Conservation (phyloP, 2,888 invertebrate species). For the Cephus spinipes region DNA sequence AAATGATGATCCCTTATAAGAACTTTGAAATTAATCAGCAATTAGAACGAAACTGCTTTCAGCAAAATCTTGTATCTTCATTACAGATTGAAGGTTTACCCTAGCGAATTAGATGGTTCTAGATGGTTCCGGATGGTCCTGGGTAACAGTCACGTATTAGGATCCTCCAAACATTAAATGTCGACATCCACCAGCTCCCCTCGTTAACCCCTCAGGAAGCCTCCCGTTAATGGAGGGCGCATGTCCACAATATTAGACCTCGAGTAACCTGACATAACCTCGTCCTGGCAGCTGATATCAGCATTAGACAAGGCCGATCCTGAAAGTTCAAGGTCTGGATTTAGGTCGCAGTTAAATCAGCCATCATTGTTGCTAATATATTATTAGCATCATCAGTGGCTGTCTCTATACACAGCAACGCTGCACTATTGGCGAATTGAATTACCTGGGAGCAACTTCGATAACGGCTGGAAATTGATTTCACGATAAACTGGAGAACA, state of each 20-base stretch:
- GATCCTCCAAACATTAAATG: neutral
- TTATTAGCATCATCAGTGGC: neutral
- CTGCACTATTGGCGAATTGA: neutral
- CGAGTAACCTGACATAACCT: neutral
- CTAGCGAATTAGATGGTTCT: too few species aligned
- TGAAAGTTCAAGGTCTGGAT: neutral
- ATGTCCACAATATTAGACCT: neutral
- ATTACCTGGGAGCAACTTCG: neutral
- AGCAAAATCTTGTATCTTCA: neutral
- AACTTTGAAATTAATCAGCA: neutral
- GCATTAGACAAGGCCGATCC: neutral
- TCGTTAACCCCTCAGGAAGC: neutral
- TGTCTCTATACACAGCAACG: neutral
- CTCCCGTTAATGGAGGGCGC: neutral
- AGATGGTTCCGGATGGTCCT: neutral
- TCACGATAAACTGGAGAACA: neutral
- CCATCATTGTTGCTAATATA: neutral
- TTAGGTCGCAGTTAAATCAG: neutral
- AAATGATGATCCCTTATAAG: too few species aligned
- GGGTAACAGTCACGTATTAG: neutral
- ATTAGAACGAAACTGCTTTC: neutral
- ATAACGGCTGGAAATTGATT: neutral
- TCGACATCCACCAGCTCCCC: neutral
- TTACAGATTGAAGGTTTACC: neutral
- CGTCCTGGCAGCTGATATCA: neutral